phyloP scores from a whole-genome alignment of 2,888 invertebrate species.

The Leptura quadrifasciata region DNA sequence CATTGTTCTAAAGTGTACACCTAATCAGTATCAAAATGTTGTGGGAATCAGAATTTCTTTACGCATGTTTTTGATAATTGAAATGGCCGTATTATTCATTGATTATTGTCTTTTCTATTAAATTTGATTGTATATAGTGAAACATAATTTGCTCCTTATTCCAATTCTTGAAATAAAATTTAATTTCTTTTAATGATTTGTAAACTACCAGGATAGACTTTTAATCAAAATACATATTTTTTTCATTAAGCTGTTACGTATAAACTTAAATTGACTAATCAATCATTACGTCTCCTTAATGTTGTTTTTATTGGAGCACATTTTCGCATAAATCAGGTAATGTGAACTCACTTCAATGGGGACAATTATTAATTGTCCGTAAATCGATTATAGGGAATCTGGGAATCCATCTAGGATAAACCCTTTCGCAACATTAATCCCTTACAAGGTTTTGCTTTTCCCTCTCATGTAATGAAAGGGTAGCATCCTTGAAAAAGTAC shows the following conservation, averaged over 20 bases:
- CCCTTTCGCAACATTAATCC: slow-evolving; percentile 2
- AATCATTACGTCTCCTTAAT: not conserved
- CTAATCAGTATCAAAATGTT: no score
- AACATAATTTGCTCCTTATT: no score
- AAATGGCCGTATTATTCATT: no score
- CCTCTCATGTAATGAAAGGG: not conserved
- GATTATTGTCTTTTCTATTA: no score
- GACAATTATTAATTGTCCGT: slow-evolving; percentile 1
- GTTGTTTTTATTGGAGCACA: not conserved
- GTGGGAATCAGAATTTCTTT: no score
- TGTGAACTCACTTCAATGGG: not conserved
- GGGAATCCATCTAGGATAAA: slow-evolving; percentile 2
- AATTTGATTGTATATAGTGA: no score
- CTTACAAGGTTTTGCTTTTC: not conserved
- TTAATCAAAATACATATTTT: no score
- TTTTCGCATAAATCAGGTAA: not conserved
- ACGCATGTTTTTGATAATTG: no score
- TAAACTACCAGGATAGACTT: no score
- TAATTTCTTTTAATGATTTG: no score
- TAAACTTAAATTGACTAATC: not conserved
- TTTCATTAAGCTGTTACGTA: no score
- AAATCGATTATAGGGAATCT: not conserved
- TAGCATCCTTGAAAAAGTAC: not conserved
- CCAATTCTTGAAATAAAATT: no score
- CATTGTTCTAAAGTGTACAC: not conserved